These are phyloP conservation scores for Agraylea sexmaculata DNA, from an alignment of 1,140 invertebrate genomes.

Conservation along the genomic window DNA sequence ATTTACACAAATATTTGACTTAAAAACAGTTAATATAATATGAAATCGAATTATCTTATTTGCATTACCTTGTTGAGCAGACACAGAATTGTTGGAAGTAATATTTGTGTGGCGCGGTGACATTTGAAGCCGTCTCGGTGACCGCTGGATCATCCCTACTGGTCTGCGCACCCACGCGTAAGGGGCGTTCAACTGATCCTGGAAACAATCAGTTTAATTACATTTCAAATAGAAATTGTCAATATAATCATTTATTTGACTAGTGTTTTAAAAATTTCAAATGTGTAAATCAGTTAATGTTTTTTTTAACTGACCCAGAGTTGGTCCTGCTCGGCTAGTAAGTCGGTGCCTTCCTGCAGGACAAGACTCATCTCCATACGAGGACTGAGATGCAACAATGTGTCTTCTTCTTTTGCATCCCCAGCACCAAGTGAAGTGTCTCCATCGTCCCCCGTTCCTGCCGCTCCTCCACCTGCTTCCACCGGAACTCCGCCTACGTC, in stretches of 20 bases:
- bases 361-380: conserved; percentile 49
- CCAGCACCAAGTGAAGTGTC: no score
- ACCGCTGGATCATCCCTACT: conserved; percentile 30
- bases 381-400: conserved; percentile 37
- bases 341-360: conserved; percentile 39
- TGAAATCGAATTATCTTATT: no score
- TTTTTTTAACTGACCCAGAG: conserved; percentile 23
- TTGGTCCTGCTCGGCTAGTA: conserved; percentile 38
- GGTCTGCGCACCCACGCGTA: conserved; percentile 37
- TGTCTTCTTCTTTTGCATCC: conserved; percentile 10
- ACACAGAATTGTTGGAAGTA: conserved; percentile 44
- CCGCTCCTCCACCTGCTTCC: conserved; percentile 10
- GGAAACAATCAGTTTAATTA: conserved; percentile 30
- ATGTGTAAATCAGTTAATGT: background rate
- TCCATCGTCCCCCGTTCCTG: no score
- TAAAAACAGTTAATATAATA: no score
- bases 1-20: background rate
- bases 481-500: no score
- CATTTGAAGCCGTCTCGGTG: conserved; percentile 22
- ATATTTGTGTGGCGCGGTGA: conserved; percentile 34
- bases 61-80: conserved; percentile 40
- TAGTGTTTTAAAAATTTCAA: background rate
- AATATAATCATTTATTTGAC: background rate
- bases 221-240: background rate
- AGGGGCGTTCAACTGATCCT: conserved; percentile 37